Evolutionary conservation across 37 sponge, comb jelly and placozoan genomes (phyloP).

Genomic region (Mnemiopsis leidyi): DNA sequence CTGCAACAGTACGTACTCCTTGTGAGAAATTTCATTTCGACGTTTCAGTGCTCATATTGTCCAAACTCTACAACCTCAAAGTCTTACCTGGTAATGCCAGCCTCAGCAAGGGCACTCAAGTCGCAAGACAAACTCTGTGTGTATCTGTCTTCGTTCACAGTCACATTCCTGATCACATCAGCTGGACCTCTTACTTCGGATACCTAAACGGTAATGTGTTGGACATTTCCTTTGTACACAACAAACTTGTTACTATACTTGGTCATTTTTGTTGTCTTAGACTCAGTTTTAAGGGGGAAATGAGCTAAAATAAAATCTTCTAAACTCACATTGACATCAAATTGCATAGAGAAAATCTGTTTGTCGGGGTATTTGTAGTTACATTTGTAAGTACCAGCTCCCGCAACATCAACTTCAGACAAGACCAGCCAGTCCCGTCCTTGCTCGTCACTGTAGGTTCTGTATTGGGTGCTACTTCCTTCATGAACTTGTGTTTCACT

Average conservation of each 20-base stretch:
- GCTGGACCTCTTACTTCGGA: neutral
- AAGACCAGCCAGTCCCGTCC: neutral
- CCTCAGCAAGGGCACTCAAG: neutral
- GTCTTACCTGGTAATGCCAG: neutral
- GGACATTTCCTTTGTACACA: too few species aligned
- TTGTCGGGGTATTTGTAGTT: constrained; percentile 30
- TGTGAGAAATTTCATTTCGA: too few species aligned
- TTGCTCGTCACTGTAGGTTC: neutral
- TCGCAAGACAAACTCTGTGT: neutral
- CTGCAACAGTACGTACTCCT: too few species aligned
- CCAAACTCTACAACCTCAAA: too few species aligned
- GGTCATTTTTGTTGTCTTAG: too few species aligned
- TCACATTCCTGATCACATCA: neutral
- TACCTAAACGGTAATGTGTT: too few species aligned
- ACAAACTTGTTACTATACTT: too few species aligned
- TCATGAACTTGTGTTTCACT: too few species aligned
- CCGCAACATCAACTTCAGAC: neutral
- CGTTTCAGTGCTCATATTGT: too few species aligned
- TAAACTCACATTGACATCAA: neutral
- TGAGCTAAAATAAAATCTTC: too few species aligned
- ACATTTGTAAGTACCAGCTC: neutral
- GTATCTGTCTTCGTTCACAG: constrained; percentile 14
- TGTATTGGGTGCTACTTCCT: neutral
- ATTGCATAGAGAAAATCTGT: constrained; percentile 12
- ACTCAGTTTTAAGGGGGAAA: too few species aligned